Conservation (phyloP, 2,797 vertebrate genomes). For the Aratinga solstitialis region DNA sequence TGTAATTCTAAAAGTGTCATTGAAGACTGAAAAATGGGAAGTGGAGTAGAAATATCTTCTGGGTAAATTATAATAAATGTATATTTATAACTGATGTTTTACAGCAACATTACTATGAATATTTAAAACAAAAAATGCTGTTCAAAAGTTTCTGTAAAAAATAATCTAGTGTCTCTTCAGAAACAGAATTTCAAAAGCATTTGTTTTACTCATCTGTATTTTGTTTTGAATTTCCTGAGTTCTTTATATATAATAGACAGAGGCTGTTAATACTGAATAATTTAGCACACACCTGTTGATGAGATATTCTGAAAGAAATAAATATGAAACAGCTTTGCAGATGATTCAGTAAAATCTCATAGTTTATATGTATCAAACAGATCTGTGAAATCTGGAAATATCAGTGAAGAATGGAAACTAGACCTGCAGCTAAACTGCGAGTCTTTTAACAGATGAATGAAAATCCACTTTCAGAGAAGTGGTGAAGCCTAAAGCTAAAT, state of each 20-base stretch:
- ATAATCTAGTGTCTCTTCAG: neutral
- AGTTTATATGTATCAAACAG: neutral
- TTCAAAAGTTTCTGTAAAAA: neutral
- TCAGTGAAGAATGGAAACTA: neutral
- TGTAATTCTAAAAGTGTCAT: neutral
- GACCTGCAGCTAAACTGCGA: neutral
- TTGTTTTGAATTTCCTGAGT: neutral
- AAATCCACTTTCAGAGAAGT: neutral
- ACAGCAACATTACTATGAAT: neutral
- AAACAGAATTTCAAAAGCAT: neutral
- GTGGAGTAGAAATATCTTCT: neutral
- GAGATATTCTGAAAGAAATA: neutral
- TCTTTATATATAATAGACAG: neutral
- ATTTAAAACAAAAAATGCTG: neutral
- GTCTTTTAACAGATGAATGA: neutral
- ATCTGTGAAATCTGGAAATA: neutral
- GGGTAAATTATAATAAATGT: neutral
- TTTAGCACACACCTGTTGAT: neutral
- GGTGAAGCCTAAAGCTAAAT: neutral
- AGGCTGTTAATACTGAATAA: neutral
- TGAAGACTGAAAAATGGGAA: neutral
- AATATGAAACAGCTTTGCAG: neutral
- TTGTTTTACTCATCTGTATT: neutral
- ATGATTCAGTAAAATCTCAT: neutral
- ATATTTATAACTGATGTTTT: neutral